Percentiles rank a stretch among this genome's conserved stretches.
phyloP scores from a whole-genome alignment of 1,140 invertebrate genomes.

The Polypedilum pembai region DNA sequence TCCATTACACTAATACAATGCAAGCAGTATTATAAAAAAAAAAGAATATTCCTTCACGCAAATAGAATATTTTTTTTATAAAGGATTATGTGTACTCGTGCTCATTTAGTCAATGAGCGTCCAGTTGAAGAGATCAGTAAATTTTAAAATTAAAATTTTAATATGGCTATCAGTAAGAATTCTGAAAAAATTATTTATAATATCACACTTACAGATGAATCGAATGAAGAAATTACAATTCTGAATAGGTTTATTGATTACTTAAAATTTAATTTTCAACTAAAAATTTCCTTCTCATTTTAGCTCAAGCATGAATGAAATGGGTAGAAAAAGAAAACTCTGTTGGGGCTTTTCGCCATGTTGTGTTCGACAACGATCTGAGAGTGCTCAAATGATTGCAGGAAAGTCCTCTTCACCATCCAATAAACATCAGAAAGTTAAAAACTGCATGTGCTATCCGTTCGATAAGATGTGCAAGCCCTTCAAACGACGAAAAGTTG shows the following conservation, averaged over 20 bases:
- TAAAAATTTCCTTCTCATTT: background rate
- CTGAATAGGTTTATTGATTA: background rate
- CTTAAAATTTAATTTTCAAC: background rate
- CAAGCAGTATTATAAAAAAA: background rate
- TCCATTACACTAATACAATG: slow-evolving; percentile 11
- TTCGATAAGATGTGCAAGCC: background rate
- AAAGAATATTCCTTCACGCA: background rate
- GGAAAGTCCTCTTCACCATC: background rate
- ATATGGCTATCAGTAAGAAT: background rate
- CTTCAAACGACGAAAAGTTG: slow-evolving; percentile 22
- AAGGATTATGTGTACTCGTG: background rate
- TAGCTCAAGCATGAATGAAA: slow-evolving; percentile 15
- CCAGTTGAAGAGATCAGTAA: background rate
- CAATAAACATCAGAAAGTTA: background rate
- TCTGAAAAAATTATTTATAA: slow-evolving; percentile 11
- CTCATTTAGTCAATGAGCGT: slow-evolving; percentile 21
- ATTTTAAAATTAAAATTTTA: background rate
- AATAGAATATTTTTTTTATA: background rate
- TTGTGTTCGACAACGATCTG: background rate
- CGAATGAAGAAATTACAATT: background rate
- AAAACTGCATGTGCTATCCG: background rate
- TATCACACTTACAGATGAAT: background rate
- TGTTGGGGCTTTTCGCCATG: background rate
- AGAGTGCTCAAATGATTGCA: slow-evolving; percentile 1
- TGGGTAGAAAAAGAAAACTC: background rate